Percentiles rank a stretch among this genome's conserved stretches.
Conservation (phyloP, 1,140 invertebrate species). For the Temnothorax curvispinosus region DNA sequence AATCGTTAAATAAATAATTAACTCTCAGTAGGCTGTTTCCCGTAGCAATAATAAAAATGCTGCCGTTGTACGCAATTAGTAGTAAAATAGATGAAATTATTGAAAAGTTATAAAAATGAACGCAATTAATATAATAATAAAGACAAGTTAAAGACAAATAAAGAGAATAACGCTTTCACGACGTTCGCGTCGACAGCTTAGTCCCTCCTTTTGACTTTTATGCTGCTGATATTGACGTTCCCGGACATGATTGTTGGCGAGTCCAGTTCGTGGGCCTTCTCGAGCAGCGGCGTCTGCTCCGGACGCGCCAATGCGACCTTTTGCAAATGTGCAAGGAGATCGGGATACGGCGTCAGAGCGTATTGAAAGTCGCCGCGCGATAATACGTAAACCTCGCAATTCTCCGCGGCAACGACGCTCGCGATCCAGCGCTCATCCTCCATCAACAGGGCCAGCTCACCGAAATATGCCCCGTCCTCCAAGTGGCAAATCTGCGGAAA, state of each 20-base stretch:
- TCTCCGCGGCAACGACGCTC: slow-evolving; percentile 86
- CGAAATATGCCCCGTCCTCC: slow-evolving; percentile 82
- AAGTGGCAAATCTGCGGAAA: slow-evolving; percentile 79
- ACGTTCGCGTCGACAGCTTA: neutral
- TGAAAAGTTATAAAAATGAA: neutral
- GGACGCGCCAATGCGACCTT: slow-evolving; percentile 75
- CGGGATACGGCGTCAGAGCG: slow-evolving; percentile 75
- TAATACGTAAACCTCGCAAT: slow-evolving; percentile 85
- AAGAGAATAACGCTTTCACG: neutral
- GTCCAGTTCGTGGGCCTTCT: slow-evolving; percentile 36
- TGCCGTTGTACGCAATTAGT: neutral
- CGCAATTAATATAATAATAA: neutral
- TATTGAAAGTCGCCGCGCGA: slow-evolving; percentile 84
- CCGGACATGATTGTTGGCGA: neutral
- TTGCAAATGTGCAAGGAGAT: slow-evolving; percentile 76
- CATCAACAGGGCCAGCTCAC: slow-evolving; percentile 84
- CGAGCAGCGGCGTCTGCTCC: slow-evolving; percentile 65
- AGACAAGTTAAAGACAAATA: neutral
- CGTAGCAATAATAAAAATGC: neutral
- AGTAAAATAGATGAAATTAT: neutral
- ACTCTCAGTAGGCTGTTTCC: neutral
- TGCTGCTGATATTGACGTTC: slow-evolving; percentile 76
- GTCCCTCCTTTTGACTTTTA: slow-evolving; percentile 35
- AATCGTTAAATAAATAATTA: slow-evolving; percentile 23
- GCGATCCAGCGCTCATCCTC: slow-evolving; percentile 85